Evolutionary conservation across 2,797 vertebrate species (phyloP), one percentile per base, ranked within the genome.

Genomic region (Graptemys geographica): DNA sequence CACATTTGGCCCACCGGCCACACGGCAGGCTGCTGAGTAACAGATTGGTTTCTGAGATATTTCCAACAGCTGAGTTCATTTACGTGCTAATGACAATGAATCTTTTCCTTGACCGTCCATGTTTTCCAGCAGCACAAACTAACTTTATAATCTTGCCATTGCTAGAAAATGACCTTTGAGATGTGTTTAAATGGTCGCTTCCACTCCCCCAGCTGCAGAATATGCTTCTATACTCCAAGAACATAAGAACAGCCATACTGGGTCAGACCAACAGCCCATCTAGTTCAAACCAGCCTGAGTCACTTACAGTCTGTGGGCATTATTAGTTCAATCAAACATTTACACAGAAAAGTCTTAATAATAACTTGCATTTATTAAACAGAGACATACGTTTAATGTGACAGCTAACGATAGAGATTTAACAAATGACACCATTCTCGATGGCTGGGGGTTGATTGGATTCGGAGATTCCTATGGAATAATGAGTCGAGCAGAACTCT

Each of bases 391-490:
- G 86, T 94, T 95, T 90, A 92, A 96, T 94, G 57, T 92, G 96
- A 91, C 92, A 94, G 86, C 84, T 95, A 96, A 96, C 96, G 95
- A 96, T 44, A 69, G 80, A 84, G 82, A 56, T 94, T 95, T 90
- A 93, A 83, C 89, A 95, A 94, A 96, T 84, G 84, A 94, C 92
- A 87, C 52, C 76, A 74, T 41, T 93, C 83, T 89, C 65, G 78
- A 65, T 92, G 49, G 57, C 69, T 93, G 59, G 83, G 94, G 72
- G 82, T 82, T 93, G 59, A 74, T 59, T 88, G 83, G 55, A 93
- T 81, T 86, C 59, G 79, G 78, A 82, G 83, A n/a, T 85, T 95
- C 95, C 78, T 55, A 84, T 0, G 2, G 92, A 95, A 85, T 31
- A 90, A 44, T 25, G 57, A 92, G 87, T 0, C 89, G 85, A 94